A percentile compares a stretch with the other conserved stretches of the same genome.
Evolutionary conservation across 2,888 invertebrate species (phyloP).

Genomic region (Epirrita christyi): DNA sequence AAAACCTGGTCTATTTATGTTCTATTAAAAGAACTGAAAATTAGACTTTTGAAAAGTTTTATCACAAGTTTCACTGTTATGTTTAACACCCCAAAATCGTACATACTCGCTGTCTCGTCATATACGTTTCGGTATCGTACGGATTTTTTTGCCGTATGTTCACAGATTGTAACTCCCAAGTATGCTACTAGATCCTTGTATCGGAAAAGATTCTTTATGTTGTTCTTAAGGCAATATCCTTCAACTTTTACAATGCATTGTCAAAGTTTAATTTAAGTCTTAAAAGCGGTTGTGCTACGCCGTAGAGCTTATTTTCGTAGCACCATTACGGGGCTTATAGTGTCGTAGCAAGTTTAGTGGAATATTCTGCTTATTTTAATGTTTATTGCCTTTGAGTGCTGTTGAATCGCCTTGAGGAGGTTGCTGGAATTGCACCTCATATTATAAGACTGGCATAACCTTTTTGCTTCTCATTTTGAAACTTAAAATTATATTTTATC

Average conservation of each 20-base stretch:
- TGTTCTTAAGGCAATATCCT: constrained; percentile 46
- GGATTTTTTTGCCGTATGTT: neutral
- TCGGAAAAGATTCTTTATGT: constrained; percentile 32
- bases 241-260: constrained; percentile 49
- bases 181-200: neutral
- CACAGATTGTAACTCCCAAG: neutral
- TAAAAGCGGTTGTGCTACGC: constrained; percentile 33
- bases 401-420: constrained; percentile 27
- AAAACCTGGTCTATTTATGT: neutral
- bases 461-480: constrained; percentile 6
- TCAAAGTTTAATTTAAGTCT: constrained; percentile 52
- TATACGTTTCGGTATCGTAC: neutral
- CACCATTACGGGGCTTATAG: constrained; percentile 27
- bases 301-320: constrained; percentile 33
- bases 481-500: neutral
- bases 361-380: constrained; percentile 40
- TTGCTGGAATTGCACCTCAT: constrained; percentile 21
- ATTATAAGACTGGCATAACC: constrained; percentile 10
- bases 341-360: constrained; percentile 35
- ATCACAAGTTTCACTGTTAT: too few relatives aligned
- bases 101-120: too few relatives aligned
- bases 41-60: too few relatives aligned
- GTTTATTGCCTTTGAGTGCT: constrained; percentile 42
- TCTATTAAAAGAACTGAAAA: neutral
- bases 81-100: too few relatives aligned